phyloP scores from a whole-genome alignment of 2,113 vertebrate genomes.

The Mustelus asterias region DNA sequence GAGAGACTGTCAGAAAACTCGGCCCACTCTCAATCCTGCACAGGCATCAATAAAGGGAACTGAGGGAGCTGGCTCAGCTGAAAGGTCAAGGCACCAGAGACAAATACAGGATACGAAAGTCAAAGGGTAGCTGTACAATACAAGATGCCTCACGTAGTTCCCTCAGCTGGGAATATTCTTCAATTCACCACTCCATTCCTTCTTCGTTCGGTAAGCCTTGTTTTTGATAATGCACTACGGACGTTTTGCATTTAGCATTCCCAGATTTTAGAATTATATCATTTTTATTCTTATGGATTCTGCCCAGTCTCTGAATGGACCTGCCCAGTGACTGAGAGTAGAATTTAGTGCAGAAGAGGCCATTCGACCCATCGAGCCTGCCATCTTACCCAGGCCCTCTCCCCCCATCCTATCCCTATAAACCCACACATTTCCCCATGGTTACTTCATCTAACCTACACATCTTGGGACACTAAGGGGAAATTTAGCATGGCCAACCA shows the following conservation, averaged over 20 bases:
- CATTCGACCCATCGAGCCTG: too few relatives aligned
- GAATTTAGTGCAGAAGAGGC: too few relatives aligned
- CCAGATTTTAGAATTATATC: not conserved
- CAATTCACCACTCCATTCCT: not conserved
- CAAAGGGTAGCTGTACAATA: not conserved
- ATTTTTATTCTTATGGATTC: not conserved
- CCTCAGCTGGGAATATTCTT: slow-evolving; percentile 11
- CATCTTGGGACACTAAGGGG: too few relatives aligned
- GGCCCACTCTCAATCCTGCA: not conserved
- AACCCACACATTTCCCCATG: too few relatives aligned
- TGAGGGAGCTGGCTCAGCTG: not conserved
- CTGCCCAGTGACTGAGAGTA: not conserved
- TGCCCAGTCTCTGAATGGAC: not conserved
- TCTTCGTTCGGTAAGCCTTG: not conserved
- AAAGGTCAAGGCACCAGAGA: not conserved
- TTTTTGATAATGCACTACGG: not conserved
- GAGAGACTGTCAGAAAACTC: not conserved
- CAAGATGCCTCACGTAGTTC: not conserved
- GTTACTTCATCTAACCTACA: too few relatives aligned
- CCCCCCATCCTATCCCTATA: too few relatives aligned
- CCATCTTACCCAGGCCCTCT: too few relatives aligned
- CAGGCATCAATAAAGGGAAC: not conserved
- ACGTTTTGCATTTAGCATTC: not conserved
- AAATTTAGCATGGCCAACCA: too few relatives aligned
- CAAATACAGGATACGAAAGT: not conserved